Evolutionary conservation across 2,113 vertebrate genomes (phyloP), one percentile per base, ranked within the genome.

Genomic region (Eurystomus gularis): DNA sequence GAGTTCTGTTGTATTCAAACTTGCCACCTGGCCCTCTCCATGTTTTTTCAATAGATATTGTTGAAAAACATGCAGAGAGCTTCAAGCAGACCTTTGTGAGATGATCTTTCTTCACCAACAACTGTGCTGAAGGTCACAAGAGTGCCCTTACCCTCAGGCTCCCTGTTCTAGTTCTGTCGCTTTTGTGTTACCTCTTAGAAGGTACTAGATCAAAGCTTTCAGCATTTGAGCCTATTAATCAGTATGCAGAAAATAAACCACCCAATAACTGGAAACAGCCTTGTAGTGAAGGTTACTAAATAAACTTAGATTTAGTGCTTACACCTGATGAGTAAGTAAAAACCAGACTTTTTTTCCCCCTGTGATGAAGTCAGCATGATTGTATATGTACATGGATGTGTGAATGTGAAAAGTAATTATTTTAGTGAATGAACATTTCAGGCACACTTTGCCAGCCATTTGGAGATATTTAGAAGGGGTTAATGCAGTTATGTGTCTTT

Each of bases 361-460:
- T 23, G 3, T 75, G 64, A 51, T 80, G 48, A 65, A 57, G 33
- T 42, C 17, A 26, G 35, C 15, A 23, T 2, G 10, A 23, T 75
- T 91, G 33, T 62, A 9, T 65, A 4, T 62, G 13, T 65, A 52
- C 29, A 28, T 37, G 13, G 23, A 62, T 76, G 21, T 76, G 11
- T 55, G 84, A 72, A 57, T 29, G 11, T 58, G 24, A 60, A 86
- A 82, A 64, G 28, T 48, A 88, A 61, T 71, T 90, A 52, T 70
- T 91, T 79, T 57, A 84, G 60, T 49, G 28, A 94, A 82, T 51
- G 11, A 86, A 17, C 35, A 46, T 95, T 96, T 88, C 46, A 85
- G 65, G 58, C 29, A 79, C 57, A 77, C n/a, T 17, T 93, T 80
- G 72, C 35, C 15, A 61, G 23, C 17, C 17, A 77, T 94, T 80